A percentile compares a stretch with the other conserved stretches of the same genome.
Conservation (phyloP, 2,888 invertebrate genomes). For the Philonicus albiceps region DNA sequence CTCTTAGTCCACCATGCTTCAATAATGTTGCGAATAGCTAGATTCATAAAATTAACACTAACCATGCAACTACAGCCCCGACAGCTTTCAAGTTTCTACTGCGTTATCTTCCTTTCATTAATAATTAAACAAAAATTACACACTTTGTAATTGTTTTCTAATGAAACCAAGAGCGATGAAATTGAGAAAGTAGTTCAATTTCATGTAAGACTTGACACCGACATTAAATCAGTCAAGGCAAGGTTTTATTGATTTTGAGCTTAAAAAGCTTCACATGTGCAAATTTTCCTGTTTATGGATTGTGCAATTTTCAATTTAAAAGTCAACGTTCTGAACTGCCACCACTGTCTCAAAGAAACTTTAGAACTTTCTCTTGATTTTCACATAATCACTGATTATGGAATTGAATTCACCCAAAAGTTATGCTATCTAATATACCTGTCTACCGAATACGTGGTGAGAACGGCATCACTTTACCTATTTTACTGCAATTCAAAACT, state of each 20-base stretch:
- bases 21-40: background rate
- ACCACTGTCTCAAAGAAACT: background rate
- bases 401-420: background rate
- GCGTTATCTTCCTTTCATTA: background rate
- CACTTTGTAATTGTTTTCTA: background rate
- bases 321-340: background rate
- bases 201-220: constrained; percentile 41
- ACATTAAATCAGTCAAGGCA: constrained; percentile 44
- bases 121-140: background rate
- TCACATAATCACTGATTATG: background rate
- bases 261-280: constrained; percentile 19
- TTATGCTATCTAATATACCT: background rate
- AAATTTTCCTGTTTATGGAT: background rate
- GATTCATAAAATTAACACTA: background rate
- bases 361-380: background rate
- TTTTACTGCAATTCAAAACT: background rate
- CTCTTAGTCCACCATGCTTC: background rate
- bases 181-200: constrained; percentile 32
- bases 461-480: background rate
- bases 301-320: background rate
- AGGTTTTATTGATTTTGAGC: constrained; percentile 40
- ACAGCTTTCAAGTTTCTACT: background rate
- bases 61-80: background rate
- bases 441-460: background rate
- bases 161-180: background rate